Conservation (phyloP, 2,888 invertebrate genomes). For the Tortrix viridana region DNA sequence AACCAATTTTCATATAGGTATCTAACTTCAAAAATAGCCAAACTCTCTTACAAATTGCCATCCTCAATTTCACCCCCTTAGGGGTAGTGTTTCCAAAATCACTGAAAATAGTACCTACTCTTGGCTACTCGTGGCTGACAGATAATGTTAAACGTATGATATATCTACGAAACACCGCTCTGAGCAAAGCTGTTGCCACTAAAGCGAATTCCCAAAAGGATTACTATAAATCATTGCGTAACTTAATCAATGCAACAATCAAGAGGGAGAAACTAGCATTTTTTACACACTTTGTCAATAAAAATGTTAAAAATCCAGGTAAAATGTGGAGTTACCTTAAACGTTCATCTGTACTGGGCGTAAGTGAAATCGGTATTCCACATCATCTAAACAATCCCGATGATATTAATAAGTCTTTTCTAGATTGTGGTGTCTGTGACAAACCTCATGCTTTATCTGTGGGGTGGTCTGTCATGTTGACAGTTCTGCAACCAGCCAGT, state of each 20-base stretch:
- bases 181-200: neutral
- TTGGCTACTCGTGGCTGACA: neutral
- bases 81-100: too few relatives aligned
- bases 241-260: neutral
- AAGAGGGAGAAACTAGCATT: neutral
- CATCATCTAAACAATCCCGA: neutral
- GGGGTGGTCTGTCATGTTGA: too few relatives aligned
- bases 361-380: neutral
- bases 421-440: too few relatives aligned
- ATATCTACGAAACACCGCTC: neutral
- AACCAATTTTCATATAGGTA: too few relatives aligned
- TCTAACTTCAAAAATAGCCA: too few relatives aligned
- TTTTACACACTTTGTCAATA: neutral
- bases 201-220: neutral
- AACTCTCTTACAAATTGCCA: too few relatives aligned
- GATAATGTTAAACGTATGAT: conserved; percentile 3
- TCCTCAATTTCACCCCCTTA: too few relatives aligned
- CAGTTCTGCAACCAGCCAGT: too few relatives aligned
- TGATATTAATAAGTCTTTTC: neutral
- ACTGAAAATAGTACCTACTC: too few relatives aligned
- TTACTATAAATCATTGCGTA: neutral
- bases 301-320: neutral
- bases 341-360: neutral
- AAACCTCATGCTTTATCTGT: too few relatives aligned
- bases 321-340: neutral